Evolutionary conservation across 2,888 invertebrate genomes (phyloP), one percentile per base, ranked within the genome.

Genomic region (Acanthoscelides obtectus): DNA sequence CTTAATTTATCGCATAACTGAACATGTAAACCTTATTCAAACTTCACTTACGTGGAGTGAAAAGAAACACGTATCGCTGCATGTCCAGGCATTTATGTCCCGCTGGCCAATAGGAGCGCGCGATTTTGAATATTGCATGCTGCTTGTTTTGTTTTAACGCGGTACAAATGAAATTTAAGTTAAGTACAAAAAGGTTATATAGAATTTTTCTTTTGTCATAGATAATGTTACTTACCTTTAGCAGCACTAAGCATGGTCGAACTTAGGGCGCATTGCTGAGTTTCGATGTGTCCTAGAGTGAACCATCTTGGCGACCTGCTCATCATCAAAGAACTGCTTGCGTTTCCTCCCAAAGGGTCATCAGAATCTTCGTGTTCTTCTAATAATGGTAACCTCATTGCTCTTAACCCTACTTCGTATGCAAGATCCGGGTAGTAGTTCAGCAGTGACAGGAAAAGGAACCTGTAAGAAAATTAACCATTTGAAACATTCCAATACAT

Each of bases 231-330:
- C 75, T 80, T 82, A 89, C 90, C 89, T 88, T 91, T 91, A 22
- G 92, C 91, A 25, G 90, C 90, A 83, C 91, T 92, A 20, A 94
- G 86, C 86, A 94, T 89, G 0, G 93, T 93, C 68, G 92, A 92
- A 68, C 93, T 93, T 0, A 94, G 87, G 22, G 92, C 91, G 76
- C 93, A 93, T 82, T 94, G 94, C 81, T 94, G 93, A 22, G 92
- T 91, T 85, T 94, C 94, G 66, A 94, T 91, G 83, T 93, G 93
- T 22, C 92, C 92, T 71, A 94, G 85, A 68, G 93, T 94, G 85
- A 93, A 94, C 94, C 94, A 94, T 66, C 91, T 86, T 0, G 91
- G 91, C 79, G 90, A 90, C 69, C 90, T 86, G 75, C 89, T 88
- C 78, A 90, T 84, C 78, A 89, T 88, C 75, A 89, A 84, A 19